Evolutionary conservation across 2,113 vertebrate species (phyloP), one percentile per base, ranked within the genome.

Genomic region (Platycercus adscitus): DNA sequence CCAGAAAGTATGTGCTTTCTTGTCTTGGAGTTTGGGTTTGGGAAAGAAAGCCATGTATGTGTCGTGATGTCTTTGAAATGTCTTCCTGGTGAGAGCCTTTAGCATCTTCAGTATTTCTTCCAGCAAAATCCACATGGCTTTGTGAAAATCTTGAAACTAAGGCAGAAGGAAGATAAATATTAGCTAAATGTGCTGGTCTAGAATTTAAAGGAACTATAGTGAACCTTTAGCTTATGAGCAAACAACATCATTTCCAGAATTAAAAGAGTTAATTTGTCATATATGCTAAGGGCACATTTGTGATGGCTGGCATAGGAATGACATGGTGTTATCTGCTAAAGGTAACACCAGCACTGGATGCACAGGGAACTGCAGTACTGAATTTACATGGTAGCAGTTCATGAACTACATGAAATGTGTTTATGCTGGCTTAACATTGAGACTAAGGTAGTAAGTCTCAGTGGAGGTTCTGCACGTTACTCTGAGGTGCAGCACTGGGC

Each of bases 111-210:
- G 0, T 79, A 52, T 68, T 72, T 89, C 72, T 91, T 89, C 64
- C n/a, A 18, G 41, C 4, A 88, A 64, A 37, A 39, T 93, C 71
- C 73, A 49, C 2, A 0, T 43, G 84, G 37, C 55, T 91, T 93
- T 95, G 88, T n/a, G 55, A 63, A 76, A 78, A 63, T 72, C 82
- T 89, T 92, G 92, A 95, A 81, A 37, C 92, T 97, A 91, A 29
- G 41, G 20, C 11, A 70, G 53, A 95, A 93, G 6, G 6, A 85
- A 95, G 31, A 65, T 17, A 10, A 0, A 2, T 13, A 20, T 94
- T 44, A 95, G 28, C 9, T 46, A 37, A 37, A 72, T n/a, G 49
- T 68, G 0, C 13, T 70, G 18, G 11, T 64, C 15, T 69, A 16
- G 17, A 55, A 10, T 58, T 56, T 55, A 79, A 82, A 79, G 24